Percentiles rank a stretch among this genome's conserved stretches.
Conservation (phyloP, 2,797 vertebrate genomes). For the Hozukius guyotensis region DNA sequence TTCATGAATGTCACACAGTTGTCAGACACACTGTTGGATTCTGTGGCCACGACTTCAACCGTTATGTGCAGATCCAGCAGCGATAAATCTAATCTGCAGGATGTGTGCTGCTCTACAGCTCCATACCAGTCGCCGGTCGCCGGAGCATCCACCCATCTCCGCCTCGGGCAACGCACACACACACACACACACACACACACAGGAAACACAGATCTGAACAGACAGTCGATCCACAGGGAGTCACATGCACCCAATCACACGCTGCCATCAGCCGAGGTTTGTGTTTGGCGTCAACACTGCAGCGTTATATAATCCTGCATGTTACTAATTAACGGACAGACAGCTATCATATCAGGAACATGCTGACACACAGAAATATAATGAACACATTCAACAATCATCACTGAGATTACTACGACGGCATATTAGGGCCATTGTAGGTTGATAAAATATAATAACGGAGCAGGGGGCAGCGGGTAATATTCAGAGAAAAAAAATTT, state of each 20-base stretch:
- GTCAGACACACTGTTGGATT: neutral
- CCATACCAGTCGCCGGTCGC: neutral
- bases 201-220: conserved; percentile 36
- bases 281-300: neutral
- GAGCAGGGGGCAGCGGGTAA: too few species aligned
- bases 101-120: neutral
- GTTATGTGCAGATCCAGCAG: conserved; percentile 23
- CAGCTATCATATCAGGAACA: neutral
- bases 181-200: neutral
- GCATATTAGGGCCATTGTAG: too few species aligned
- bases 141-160: conserved; percentile 3
- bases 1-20: neutral
- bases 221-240: conserved; percentile 51
- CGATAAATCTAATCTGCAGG: conserved; percentile 46
- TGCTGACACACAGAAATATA: neutral
- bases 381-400: too few species aligned
- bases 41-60: neutral
- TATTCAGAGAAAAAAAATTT: too few species aligned
- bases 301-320: conserved; percentile 20
- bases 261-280: neutral
- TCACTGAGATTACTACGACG: too few species aligned
- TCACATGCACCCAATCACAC: conserved; percentile 31
- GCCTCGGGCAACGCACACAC: conserved; percentile 3
- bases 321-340: conserved; percentile 25
- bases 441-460: too few species aligned